Percentiles rank a stretch among this genome's conserved stretches.
These are phyloP conservation scores for Cepphus grylle DNA, from an alignment of 2,113 vertebrate genomes.

Conservation along the genomic window DNA sequence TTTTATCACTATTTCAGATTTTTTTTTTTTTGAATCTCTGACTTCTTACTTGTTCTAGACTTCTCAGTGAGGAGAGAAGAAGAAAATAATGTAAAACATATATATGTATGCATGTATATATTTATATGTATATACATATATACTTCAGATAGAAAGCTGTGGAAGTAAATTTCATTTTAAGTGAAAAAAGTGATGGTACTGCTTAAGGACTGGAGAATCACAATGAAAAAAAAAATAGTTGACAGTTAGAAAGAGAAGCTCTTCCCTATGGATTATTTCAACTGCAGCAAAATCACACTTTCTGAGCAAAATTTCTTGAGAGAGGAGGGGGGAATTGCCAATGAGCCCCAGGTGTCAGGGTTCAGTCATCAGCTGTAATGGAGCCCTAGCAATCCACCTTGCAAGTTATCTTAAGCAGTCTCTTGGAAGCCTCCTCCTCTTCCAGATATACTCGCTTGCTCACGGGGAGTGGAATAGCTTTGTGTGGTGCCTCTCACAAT, in stretches of 20 bases:
- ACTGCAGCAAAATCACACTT: background rate
- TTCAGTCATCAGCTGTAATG: background rate
- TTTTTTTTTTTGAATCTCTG: background rate
- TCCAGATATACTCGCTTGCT: background rate
- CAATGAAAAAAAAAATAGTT: background rate
- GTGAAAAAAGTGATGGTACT: background rate
- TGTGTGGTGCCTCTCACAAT: rapidly evolving
- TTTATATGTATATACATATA: background rate
- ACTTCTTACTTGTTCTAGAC: background rate
- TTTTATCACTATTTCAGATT: background rate
- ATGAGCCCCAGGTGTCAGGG: background rate
- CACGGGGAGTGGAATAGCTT: background rate
- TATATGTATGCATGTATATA: background rate
- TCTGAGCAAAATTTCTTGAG: background rate
- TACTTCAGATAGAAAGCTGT: background rate
- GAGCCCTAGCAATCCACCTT: background rate
- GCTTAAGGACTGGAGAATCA: background rate
- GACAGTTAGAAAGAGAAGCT: background rate
- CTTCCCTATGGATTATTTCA: background rate
- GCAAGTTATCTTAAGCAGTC: background rate
- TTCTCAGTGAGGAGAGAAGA: background rate
- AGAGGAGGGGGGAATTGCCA: background rate
- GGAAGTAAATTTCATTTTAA: background rate
- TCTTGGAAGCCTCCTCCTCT: background rate
- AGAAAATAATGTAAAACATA: background rate